These are phyloP conservation scores for Charina bottae DNA, from an alignment of 2,113 vertebrate genomes.

Conservation along the genomic window DNA sequence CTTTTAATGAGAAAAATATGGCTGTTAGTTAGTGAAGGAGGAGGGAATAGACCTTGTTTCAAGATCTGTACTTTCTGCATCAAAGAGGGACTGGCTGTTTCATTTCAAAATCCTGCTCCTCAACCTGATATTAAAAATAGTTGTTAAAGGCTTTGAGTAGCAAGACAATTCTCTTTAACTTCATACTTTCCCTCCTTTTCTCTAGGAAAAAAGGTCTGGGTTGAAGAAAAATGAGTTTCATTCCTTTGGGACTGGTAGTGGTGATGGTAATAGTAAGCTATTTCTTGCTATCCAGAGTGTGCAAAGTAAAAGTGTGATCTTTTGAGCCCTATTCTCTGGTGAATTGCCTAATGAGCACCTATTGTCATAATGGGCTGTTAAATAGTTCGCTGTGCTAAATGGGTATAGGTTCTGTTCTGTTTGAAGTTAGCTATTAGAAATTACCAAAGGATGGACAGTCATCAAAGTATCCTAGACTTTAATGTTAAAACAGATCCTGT, in stretches of 20 bases:
- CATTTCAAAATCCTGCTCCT: slow-evolving; percentile 74
- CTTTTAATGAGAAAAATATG: slow-evolving; percentile 80
- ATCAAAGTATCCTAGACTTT: neutral
- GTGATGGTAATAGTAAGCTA: neutral
- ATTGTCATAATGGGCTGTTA: slow-evolving; percentile 12
- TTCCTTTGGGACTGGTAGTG: slow-evolving; percentile 15
- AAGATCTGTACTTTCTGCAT: slow-evolving; percentile 71
- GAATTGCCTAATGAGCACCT: slow-evolving; percentile 4
- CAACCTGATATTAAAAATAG: slow-evolving; percentile 75
- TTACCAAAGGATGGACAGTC: neutral
- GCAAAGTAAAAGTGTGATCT: slow-evolving; percentile 6
- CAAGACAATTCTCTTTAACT: slow-evolving; percentile 70
- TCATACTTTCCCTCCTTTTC: slow-evolving; percentile 59
- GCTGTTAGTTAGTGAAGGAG: slow-evolving; percentile 75
- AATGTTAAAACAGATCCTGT: neutral
- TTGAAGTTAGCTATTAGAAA: neutral
- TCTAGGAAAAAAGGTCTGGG: slow-evolving; percentile 47
- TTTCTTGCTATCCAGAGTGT: neutral
- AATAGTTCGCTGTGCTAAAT: neutral
- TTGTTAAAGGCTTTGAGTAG: slow-evolving; percentile 74
- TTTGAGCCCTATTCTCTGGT: slow-evolving; percentile 6
- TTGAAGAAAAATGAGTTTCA: slow-evolving; percentile 59
- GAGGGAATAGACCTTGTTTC: slow-evolving; percentile 76
- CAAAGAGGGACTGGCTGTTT: slow-evolving; percentile 70
- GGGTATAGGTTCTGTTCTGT: neutral